Evolutionary conservation across 2,888 invertebrate genomes (phyloP).

Genomic region (Yponomeuta plumbellus): DNA sequence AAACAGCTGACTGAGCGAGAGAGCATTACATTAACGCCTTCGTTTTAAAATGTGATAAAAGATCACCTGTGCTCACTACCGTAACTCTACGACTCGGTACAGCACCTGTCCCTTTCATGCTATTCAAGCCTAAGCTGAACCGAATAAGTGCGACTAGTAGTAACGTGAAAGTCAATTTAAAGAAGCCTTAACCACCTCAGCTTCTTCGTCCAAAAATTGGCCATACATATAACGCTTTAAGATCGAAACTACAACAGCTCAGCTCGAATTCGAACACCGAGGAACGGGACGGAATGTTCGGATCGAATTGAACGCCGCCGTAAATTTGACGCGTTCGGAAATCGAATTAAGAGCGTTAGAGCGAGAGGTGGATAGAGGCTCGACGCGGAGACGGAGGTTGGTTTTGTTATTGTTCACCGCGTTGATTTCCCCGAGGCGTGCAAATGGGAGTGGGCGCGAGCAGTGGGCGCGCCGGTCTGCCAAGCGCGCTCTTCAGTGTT

Average conservation of each 20-base stretch:
- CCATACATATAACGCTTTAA: constrained; percentile 26
- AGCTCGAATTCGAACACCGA: constrained; percentile 36
- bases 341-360: constrained; percentile 75
- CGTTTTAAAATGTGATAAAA: constrained; percentile 63
- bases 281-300: constrained; percentile 68
- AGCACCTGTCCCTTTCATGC: constrained; percentile 76
- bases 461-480: constrained; percentile 70
- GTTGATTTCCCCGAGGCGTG: constrained; percentile 74
- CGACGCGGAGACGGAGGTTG: constrained; percentile 53
- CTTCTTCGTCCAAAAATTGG: constrained; percentile 27
- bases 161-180: constrained; percentile 46
- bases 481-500: constrained; percentile 77
- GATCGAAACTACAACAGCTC: constrained; percentile 23
- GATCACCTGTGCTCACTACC: constrained; percentile 77
- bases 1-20: constrained; percentile 47
- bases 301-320: constrained; percentile 63
- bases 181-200: constrained; percentile 36
- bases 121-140: constrained; percentile 70
- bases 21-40: constrained; percentile 60
- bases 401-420: constrained; percentile 71
- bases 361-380: constrained; percentile 67
- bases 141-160: constrained; percentile 75
- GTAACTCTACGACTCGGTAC: constrained; percentile 71
- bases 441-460: constrained; percentile 74
- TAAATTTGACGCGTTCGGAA: constrained; percentile 74